A percentile compares a stretch with the other conserved stretches of the same genome.
phyloP scores from a whole-genome alignment of 2,797 vertebrate genomes.

The Eutrigla gurnardus region DNA sequence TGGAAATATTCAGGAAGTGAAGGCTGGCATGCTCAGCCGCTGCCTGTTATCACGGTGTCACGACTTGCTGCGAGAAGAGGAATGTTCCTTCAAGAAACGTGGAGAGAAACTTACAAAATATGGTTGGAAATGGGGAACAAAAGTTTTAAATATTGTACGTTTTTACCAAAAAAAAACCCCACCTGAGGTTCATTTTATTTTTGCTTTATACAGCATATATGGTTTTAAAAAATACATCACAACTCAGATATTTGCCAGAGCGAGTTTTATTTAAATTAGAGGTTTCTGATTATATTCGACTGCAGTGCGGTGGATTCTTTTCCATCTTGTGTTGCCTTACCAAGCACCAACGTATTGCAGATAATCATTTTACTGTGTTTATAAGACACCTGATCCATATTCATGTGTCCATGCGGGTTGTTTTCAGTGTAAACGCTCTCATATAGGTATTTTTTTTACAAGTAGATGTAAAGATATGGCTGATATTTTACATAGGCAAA shows the following conservation, averaged over 20 bases:
- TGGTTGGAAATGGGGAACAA: not conserved
- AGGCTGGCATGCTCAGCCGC: conserved; percentile 14
- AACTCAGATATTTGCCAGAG: not conserved
- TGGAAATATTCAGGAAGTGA: conserved; percentile 40
- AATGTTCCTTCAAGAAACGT: conserved; percentile 20
- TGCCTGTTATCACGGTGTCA: conserved; percentile 16
- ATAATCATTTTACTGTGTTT: not conserved
- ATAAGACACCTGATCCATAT: not conserved
- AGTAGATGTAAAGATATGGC: not conserved
- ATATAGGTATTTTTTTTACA: not conserved
- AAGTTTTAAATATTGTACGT: not conserved
- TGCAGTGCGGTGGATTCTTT: too few relatives aligned
- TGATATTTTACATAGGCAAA: not conserved
- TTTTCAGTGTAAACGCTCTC: not conserved
- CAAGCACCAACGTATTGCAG: not conserved
- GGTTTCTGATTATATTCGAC: not conserved
- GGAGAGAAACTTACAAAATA: not conserved
- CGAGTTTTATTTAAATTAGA: not conserved
- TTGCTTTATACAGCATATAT: not conserved
- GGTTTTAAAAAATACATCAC: not conserved
- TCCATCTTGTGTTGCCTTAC: not conserved
- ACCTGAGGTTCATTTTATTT: too few relatives aligned
- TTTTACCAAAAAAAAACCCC: too few relatives aligned
- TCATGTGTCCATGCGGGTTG: not conserved
- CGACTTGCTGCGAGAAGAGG: conserved; percentile 29